A percentile compares a stretch with the other conserved stretches of the same genome.
These are phyloP conservation scores for Drosophila cracens DNA, from an alignment of 2,888 invertebrate genomes.

Conservation along the genomic window DNA sequence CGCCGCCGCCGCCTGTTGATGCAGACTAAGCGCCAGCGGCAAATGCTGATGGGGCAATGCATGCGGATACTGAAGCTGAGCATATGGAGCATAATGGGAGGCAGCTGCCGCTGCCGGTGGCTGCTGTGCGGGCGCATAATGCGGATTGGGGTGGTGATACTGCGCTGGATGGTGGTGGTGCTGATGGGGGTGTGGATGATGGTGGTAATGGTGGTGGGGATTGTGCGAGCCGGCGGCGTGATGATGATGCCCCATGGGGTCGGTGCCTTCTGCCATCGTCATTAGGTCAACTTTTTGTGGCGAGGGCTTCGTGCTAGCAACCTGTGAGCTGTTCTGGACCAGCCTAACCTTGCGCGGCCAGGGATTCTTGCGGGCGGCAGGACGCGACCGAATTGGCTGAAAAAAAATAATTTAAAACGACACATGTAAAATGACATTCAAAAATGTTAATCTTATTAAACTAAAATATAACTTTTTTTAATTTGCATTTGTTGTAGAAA, in stretches of 20 bases:
- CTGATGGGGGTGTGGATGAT: constrained; percentile 72
- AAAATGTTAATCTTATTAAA: neutral
- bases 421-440: neutral
- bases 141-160: constrained; percentile 67
- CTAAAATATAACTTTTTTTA: neutral
- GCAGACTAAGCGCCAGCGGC: constrained; percentile 78
- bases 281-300: constrained; percentile 86
- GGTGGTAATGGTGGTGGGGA: constrained; percentile 81
- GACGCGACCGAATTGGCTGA: constrained; percentile 50
- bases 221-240: constrained; percentile 82
- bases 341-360: constrained; percentile 54
- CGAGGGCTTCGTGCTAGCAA: constrained; percentile 52
- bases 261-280: constrained; percentile 91
- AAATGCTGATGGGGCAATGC: constrained; percentile 78
- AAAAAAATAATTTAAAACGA: constrained; percentile 27
- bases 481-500: neutral
- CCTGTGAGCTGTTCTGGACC: constrained; percentile 23
- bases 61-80: constrained; percentile 73
- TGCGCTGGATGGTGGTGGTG: constrained; percentile 66
- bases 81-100: constrained; percentile 73
- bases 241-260: constrained; percentile 87
- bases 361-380: constrained; percentile 58
- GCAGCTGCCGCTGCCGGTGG: constrained; percentile 46
- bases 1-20: constrained; percentile 81
- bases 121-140: constrained; percentile 59